Conservation (phyloP, 1,140 invertebrate genomes). For the Drosophila suzukii region DNA sequence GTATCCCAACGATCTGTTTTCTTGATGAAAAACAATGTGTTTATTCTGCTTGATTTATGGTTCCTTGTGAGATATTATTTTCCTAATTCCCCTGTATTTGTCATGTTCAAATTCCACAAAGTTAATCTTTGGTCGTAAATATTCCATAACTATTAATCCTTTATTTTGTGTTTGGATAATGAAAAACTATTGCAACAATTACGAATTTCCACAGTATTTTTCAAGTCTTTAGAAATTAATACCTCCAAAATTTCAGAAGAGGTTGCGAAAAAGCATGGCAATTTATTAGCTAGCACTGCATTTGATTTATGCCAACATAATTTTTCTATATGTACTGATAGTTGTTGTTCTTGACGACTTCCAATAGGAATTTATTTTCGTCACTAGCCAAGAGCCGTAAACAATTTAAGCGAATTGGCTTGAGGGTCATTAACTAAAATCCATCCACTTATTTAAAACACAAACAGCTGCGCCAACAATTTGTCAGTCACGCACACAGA, state of each 20-base stretch:
- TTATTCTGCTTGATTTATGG: slow-evolving; percentile 63
- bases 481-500: slow-evolving; percentile 57
- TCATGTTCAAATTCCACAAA: slow-evolving; percentile 50
- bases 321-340: slow-evolving; percentile 17
- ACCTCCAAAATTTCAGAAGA: neutral
- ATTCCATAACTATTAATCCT: neutral
- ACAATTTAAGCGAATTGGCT: slow-evolving; percentile 78
- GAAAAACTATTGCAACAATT: neutral
- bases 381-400: slow-evolving; percentile 62
- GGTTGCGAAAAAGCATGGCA: slow-evolving; percentile 42
- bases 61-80: slow-evolving; percentile 37
- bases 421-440: slow-evolving; percentile 80
- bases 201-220: neutral
- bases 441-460: slow-evolving; percentile 72
- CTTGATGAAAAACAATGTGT: slow-evolving; percentile 56
- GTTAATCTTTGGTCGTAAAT: slow-evolving; percentile 5
- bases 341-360: slow-evolving; percentile 33
- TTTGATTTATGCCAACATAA: slow-evolving; percentile 46
- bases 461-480: slow-evolving; percentile 78
- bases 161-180: neutral
- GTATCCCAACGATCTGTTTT: slow-evolving; percentile 13
- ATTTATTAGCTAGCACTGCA: slow-evolving; percentile 39
- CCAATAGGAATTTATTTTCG: slow-evolving; percentile 58
- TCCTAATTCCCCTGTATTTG: slow-evolving; percentile 39
- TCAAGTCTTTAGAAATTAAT: neutral